These are phyloP conservation scores for Drosophila kohkoa DNA, from an alignment of 1,140 invertebrate species.

Conservation along the genomic window DNA sequence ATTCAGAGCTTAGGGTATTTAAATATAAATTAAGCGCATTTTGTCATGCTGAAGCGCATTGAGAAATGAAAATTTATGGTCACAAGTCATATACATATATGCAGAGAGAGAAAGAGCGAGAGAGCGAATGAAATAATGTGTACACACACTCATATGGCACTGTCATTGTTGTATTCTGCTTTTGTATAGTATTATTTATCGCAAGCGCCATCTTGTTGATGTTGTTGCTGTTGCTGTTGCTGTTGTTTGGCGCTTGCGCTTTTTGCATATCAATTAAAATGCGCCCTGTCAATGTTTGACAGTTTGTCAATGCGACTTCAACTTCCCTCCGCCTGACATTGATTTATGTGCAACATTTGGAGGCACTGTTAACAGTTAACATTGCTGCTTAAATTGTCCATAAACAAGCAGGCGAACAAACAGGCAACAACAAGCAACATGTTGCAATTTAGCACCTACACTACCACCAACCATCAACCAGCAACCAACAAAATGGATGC, in stretches of 20 bases:
- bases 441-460: conserved; percentile 48
- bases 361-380: conserved; percentile 31
- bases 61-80: conserved; percentile 70
- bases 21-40: conserved; percentile 57
- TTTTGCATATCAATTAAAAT: conserved; percentile 84
- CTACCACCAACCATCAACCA: not conserved
- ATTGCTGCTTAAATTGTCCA: conserved; percentile 29
- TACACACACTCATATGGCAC: conserved; percentile 20
- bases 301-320: conserved; percentile 77
- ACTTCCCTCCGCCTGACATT: conserved; percentile 56
- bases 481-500: not conserved
- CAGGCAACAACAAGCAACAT: conserved; percentile 15
- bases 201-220: conserved; percentile 78
- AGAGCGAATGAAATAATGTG: not conserved
- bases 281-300: conserved; percentile 80
- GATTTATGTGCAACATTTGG: conserved; percentile 68
- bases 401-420: conserved; percentile 9
- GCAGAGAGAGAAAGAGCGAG: not conserved
- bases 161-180: conserved; percentile 44
- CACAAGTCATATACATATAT: conserved; percentile 16
- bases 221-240: conserved; percentile 18
- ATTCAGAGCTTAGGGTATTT: not conserved
- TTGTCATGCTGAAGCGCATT: conserved; percentile 69
- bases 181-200: conserved; percentile 72
- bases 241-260: conserved; percentile 73